Evolutionary conservation across 2,797 vertebrate genomes (phyloP).

Genomic region (Eutrigla gurnardus): DNA sequence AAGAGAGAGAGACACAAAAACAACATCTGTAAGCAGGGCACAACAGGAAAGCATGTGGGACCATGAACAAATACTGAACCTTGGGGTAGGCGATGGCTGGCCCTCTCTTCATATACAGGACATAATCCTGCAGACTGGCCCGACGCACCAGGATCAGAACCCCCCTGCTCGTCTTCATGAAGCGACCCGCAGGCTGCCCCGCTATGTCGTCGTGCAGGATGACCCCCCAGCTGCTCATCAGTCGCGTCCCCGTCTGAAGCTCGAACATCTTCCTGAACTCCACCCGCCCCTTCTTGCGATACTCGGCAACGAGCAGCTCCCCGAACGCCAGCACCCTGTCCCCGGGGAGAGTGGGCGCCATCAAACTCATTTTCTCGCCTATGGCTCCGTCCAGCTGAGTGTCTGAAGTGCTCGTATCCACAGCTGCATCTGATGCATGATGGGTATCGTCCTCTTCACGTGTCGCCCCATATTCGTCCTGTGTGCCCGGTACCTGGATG

Average conservation of each 20-base stretch:
- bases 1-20: neutral
- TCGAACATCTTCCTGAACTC: constrained; percentile 86
- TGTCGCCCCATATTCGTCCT: neutral
- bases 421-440: neutral
- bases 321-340: constrained; percentile 79
- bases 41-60: neutral
- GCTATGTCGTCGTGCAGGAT: constrained; percentile 82
- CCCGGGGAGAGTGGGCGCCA: constrained; percentile 39
- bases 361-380: neutral
- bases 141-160: constrained; percentile 82
- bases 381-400: neutral
- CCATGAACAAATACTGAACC: constrained; percentile 67
- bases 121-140: constrained; percentile 90
- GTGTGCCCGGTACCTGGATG: neutral
- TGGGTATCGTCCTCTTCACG: neutral
- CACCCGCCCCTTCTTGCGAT: constrained; percentile 59
- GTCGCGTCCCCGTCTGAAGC: constrained; percentile 64
- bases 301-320: constrained; percentile 86
- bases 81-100: constrained; percentile 91
- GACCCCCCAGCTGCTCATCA: constrained; percentile 81
- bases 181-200: constrained; percentile 80
- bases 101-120: constrained; percentile 88
- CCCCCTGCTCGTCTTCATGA: constrained; percentile 72
- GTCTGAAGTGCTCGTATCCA: neutral
- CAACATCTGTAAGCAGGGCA: neutral